phyloP scores from a whole-genome alignment of 2,113 vertebrate species.

The Calcarius ornatus region DNA sequence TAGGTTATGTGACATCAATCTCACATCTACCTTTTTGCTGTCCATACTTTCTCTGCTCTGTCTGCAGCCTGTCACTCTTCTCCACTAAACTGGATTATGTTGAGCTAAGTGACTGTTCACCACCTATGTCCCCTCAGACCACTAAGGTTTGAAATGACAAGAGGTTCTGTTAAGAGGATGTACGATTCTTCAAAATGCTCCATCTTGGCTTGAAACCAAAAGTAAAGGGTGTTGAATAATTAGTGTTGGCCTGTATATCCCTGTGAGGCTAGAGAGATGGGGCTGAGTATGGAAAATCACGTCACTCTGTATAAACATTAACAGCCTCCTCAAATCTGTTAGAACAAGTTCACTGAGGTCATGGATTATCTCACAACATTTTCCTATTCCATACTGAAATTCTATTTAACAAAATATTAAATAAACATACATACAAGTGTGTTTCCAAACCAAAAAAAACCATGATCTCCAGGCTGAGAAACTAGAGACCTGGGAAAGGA shows the following conservation, averaged over 20 bases:
- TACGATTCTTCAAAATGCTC: neutral
- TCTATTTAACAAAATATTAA: neutral
- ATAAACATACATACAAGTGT: neutral
- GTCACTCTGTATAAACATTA: neutral
- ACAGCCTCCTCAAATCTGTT: neutral
- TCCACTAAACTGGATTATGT: neutral
- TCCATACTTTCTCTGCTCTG: neutral
- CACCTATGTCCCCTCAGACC: neutral
- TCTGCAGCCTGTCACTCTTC: neutral
- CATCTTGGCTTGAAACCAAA: neutral
- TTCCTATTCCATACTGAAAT: neutral
- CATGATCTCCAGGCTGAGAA: neutral
- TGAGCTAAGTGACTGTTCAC: neutral
- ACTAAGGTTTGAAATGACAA: neutral
- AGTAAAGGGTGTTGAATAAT: neutral
- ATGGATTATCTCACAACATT: neutral
- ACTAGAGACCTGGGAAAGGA: neutral
- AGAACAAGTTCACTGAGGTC: neutral
- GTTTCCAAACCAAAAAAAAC: neutral
- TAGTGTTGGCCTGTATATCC: neutral
- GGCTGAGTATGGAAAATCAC: neutral
- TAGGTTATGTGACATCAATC: neutral
- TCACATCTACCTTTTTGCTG: neutral
- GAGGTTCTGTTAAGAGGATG: neutral
- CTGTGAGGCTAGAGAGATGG: neutral